These are phyloP conservation scores for Hydrotaea cyrtoneurina DNA, from an alignment of 2,888 invertebrate genomes.

Conservation along the genomic window DNA sequence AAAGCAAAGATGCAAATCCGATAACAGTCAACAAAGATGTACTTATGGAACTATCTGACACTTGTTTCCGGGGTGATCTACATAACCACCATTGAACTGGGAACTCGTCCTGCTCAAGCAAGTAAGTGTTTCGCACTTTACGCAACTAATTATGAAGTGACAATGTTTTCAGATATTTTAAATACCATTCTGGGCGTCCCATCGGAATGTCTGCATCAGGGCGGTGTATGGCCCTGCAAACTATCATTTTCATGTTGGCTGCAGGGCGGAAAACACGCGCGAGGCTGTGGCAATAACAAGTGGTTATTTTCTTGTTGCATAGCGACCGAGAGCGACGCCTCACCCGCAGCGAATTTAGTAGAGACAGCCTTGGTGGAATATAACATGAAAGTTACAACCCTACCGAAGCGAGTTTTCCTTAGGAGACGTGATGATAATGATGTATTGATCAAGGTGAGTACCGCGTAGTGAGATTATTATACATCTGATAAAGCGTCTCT, in stretches of 20 bases:
- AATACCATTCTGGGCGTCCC: constrained; percentile 80
- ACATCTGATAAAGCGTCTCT: constrained; percentile 29
- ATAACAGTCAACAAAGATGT: constrained; percentile 59
- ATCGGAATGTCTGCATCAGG: constrained; percentile 81
- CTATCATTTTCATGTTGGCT: constrained; percentile 89
- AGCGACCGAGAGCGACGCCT: constrained; percentile 74
- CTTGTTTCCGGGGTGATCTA: constrained; percentile 46
- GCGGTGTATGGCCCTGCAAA: constrained; percentile 85
- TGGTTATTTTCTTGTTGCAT: constrained; percentile 89
- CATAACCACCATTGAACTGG: constrained; percentile 23
- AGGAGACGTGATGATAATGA: constrained; percentile 79
- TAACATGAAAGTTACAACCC: constrained; percentile 72
- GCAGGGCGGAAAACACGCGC: constrained; percentile 85
- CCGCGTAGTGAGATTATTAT: background rate
- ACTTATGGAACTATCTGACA: constrained; percentile 56
- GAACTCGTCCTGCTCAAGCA: constrained; percentile 40
- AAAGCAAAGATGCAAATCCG: constrained; percentile 58
- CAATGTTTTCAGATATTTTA: constrained; percentile 74
- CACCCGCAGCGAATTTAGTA: constrained; percentile 74
- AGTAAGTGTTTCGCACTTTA: constrained; percentile 42
- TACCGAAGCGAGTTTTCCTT: constrained; percentile 78
- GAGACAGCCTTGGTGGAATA: constrained; percentile 72
- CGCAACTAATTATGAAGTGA: background rate
- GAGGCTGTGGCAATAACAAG: constrained; percentile 85
- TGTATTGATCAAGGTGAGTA: constrained; percentile 71